These are phyloP conservation scores for Lampris incognitus DNA, from an alignment of 2,113 vertebrate species.

Conservation along the genomic window DNA sequence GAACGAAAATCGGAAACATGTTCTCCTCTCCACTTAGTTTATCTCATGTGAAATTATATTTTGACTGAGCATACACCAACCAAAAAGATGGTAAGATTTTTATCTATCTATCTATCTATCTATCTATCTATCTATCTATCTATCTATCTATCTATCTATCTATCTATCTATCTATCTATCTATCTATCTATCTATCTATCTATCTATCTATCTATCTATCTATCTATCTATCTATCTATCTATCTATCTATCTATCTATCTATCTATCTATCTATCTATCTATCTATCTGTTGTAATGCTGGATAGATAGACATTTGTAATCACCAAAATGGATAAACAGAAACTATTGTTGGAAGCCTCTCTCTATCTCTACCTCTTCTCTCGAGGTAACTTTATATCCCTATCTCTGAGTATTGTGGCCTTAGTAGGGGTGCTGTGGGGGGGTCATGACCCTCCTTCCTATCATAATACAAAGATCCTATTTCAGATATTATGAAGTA, in stretches of 20 bases:
- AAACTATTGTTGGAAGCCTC: not conserved
- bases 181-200: too few species aligned
- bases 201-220: too few species aligned
- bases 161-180: too few species aligned
- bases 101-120: not conserved
- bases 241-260: too few species aligned
- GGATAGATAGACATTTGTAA: too few species aligned
- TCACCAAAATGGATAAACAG: not conserved
- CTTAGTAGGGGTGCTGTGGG: constrained; percentile 34
- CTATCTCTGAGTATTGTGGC: constrained; percentile 74
- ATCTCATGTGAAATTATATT: constrained; percentile 70
- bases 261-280: too few species aligned
- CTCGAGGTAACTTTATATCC: constrained; percentile 73
- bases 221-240: too few species aligned
- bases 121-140: too few species aligned
- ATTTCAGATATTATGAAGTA: accelerated
- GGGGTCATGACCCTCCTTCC: not conserved
- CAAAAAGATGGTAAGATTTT: constrained; percentile 76
- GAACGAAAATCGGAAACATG: not conserved
- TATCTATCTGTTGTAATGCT: too few species aligned
- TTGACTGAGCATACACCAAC: constrained; percentile 71
- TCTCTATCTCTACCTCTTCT: not conserved
- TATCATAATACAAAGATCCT: accelerated
- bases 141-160: too few species aligned
- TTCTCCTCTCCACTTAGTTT: constrained; percentile 57